These are phyloP conservation scores for Catamblyrhynchus diadema DNA, from an alignment of 2,797 vertebrate species.

Conservation along the genomic window DNA sequence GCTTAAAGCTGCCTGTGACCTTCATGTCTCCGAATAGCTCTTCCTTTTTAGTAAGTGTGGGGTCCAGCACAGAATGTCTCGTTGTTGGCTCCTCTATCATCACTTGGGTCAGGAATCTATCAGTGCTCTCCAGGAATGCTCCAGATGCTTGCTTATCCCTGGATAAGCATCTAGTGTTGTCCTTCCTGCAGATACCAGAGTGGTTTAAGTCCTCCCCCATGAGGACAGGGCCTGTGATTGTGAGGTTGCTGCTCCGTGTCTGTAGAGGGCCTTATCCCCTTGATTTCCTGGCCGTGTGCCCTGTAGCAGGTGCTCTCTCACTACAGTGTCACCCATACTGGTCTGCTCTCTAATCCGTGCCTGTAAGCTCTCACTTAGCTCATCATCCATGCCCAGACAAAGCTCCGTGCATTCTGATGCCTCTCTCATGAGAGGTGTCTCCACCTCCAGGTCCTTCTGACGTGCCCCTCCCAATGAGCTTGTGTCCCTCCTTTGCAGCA, in stretches of 20 bases:
- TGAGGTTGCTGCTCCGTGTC: not conserved
- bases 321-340: not conserved
- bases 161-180: not conserved
- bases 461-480: not conserved
- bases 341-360: not conserved
- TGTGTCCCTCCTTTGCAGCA: not conserved
- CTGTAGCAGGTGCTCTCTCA: not conserved
- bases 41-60: not conserved
- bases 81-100: accelerated
- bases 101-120: not conserved
- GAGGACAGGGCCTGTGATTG: not conserved
- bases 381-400: not conserved
- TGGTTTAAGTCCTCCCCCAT: not conserved
- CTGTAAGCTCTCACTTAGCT: not conserved
- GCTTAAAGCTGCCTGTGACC: not conserved
- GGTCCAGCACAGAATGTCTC: not conserved
- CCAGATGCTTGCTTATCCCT: not conserved
- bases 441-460: not conserved
- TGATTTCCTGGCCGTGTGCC: not conserved
- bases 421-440: not conserved
- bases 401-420: not conserved
- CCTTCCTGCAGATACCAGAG: not conserved
- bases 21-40: not conserved
- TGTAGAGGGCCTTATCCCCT: not conserved
- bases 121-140: not conserved